These are phyloP conservation scores for Eira barbara DNA, from an alignment of 2,113 vertebrate genomes.

Conservation along the genomic window DNA sequence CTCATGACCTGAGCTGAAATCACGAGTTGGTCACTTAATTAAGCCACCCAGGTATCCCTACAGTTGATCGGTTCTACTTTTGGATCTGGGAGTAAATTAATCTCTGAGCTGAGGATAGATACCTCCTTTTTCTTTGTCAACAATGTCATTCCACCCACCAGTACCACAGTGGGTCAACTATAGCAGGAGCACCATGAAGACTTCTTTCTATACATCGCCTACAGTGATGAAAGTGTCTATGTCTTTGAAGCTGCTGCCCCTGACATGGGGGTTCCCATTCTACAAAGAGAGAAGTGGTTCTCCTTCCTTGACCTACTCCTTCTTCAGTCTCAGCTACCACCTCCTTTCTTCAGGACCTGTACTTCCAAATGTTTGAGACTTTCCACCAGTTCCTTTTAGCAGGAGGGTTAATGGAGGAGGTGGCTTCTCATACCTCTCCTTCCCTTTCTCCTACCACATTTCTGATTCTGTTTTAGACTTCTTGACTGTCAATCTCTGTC, in stretches of 20 bases:
- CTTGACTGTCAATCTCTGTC: neutral
- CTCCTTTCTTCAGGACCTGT: constrained; percentile 37
- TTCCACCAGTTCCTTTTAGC: neutral
- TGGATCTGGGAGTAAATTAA: constrained; percentile 95
- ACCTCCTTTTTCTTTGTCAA: constrained; percentile 94
- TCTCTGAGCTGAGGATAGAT: constrained; percentile 91
- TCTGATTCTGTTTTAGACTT: neutral
- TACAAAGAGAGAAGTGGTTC: constrained; percentile 4
- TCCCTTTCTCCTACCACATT: neutral
- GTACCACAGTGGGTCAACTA: constrained; percentile 92
- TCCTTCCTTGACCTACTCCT: neutral
- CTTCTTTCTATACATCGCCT: constrained; percentile 95
- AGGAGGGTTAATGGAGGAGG: neutral
- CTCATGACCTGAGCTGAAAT: neutral
- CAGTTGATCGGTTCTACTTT: constrained; percentile 95
- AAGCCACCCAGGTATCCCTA: neutral
- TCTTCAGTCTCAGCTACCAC: neutral
- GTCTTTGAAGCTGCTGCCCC: constrained; percentile 77
- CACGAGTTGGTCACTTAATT: neutral
- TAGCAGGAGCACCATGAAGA: constrained; percentile 94
- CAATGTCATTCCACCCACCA: constrained; percentile 94
- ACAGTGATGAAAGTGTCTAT: constrained; percentile 94
- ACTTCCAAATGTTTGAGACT: constrained; percentile 24
- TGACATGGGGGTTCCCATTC: constrained; percentile 7
- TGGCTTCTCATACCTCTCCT: neutral